These are phyloP conservation scores for Archips crataeganus DNA, from an alignment of 2,888 invertebrate genomes.

Conservation along the genomic window DNA sequence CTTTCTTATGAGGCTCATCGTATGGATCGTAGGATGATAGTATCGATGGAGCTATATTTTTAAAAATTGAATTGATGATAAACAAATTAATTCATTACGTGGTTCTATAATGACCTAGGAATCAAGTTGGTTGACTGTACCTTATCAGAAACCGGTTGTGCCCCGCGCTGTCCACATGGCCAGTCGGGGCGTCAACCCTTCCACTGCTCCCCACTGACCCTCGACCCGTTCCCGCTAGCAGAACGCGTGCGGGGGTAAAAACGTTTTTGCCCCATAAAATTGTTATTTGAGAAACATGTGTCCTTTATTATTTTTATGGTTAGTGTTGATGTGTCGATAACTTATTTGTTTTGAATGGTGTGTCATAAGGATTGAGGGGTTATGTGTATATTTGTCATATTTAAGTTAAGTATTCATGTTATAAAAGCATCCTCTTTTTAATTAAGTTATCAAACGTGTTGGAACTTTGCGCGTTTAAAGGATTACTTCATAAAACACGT, in stretches of 20 bases:
- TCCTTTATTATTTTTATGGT: conserved; percentile 65
- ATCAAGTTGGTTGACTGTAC: neutral
- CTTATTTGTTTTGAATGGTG: conserved; percentile 61
- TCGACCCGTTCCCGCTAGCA: conserved; percentile 74
- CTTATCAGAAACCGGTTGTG: conserved; percentile 42
- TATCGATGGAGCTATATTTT: no score
- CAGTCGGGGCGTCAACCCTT: conserved; percentile 78
- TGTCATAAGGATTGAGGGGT: conserved; percentile 45
- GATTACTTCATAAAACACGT: no score
- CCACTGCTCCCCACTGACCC: conserved; percentile 71
- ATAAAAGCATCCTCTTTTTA: neutral
- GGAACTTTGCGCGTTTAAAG: no score
- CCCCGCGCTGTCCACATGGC: conserved; percentile 54
- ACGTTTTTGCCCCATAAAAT: conserved; percentile 70
- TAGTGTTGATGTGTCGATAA: conserved; percentile 62
- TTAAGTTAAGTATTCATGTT: neutral
- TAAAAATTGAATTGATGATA: no score
- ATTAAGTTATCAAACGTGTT: no score
- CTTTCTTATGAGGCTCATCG: no score
- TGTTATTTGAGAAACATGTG: conserved; percentile 72
- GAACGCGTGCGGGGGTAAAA: conserved; percentile 75
- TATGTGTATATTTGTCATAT: conserved; percentile 25
- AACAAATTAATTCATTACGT: no score
- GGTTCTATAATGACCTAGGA: no score
- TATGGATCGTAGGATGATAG: no score